These are phyloP conservation scores for Diacarnus erythraeanus DNA, from an alignment of 37 sponge, comb jelly and placozoan genomes.

Conservation along the genomic window DNA sequence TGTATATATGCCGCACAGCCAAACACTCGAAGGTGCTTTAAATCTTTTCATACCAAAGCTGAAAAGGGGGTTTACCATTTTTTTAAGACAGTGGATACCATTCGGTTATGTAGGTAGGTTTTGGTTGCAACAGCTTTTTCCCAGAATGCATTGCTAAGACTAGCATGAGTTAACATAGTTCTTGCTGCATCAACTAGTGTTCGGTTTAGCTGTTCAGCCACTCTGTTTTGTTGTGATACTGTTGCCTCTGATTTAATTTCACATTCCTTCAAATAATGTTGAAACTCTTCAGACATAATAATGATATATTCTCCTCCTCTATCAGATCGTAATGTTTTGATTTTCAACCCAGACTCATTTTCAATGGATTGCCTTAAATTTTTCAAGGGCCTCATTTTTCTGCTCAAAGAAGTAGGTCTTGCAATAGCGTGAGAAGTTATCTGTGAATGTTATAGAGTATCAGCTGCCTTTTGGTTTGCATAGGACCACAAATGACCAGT, in stretches of 20 bases:
- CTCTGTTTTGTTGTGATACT: slow-evolving; percentile 54
- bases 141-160: slow-evolving; percentile 42
- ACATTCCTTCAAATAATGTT: slow-evolving; percentile 28
- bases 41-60: slow-evolving; percentile 31
- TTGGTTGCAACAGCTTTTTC: slow-evolving; percentile 60
- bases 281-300: slow-evolving; percentile 48
- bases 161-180: slow-evolving; percentile 55
- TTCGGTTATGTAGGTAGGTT: slow-evolving; percentile 37
- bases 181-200: slow-evolving; percentile 51
- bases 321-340: slow-evolving; percentile 37
- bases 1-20: slow-evolving; percentile 45
- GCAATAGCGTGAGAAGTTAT: slow-evolving; percentile 54
- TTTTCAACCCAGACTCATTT: slow-evolving; percentile 32
- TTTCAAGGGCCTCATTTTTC: slow-evolving; percentile 43
- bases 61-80: slow-evolving; percentile 14
- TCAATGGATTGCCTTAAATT: slow-evolving; percentile 43
- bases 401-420: slow-evolving; percentile 42
- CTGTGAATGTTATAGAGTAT: slow-evolving; percentile 61
- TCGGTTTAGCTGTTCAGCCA: slow-evolving; percentile 41
- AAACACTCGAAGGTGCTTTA: slow-evolving; percentile 46
- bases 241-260: slow-evolving; percentile 39
- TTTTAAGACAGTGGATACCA: slow-evolving; percentile 14
- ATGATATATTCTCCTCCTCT: slow-evolving; percentile 59
- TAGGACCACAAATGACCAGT: slow-evolving; percentile 57
- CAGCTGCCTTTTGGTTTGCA: slow-evolving; percentile 48